Percentiles rank a stretch among this genome's conserved stretches.
Evolutionary conservation across 1,140 invertebrate genomes (phyloP).

Genomic region (Danaus melanippus): DNA sequence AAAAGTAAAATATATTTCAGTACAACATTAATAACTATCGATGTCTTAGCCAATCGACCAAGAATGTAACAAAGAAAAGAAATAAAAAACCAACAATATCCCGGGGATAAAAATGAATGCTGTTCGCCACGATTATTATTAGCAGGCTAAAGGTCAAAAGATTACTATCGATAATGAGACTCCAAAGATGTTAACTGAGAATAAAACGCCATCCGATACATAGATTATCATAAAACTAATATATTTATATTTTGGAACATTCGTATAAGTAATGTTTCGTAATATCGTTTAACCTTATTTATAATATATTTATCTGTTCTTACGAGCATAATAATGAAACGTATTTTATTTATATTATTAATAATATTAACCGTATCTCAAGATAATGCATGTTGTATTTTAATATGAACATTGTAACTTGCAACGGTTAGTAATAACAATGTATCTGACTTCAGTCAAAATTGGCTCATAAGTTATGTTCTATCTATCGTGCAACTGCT

Average conservation of each 20-base stretch:
- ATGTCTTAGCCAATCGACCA: constrained; percentile 4
- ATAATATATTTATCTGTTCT: no score
- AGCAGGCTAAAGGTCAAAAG: constrained; percentile 54
- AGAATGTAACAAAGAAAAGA: constrained; percentile 15
- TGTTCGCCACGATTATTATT: constrained; percentile 50
- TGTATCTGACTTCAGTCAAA: constrained; percentile 19
- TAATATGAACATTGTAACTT: constrained; percentile 6
- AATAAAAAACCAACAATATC: constrained; percentile 39
- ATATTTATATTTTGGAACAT: no score
- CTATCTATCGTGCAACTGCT: constrained; percentile 43
- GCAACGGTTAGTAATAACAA: constrained; percentile 20
- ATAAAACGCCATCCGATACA: constrained; percentile 25
- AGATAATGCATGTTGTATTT: neutral
- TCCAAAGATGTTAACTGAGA: constrained; percentile 22
- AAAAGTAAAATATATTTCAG: no score
- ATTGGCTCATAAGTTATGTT: constrained; percentile 21
- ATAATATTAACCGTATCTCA: no score
- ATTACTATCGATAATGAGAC: constrained; percentile 46
- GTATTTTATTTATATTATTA: no score
- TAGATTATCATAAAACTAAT: constrained; percentile 16
- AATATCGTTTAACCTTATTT: no score
- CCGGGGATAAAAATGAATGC: constrained; percentile 38
- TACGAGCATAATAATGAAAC: no score
- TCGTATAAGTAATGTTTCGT: no score
- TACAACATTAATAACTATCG: no score